Evolutionary conservation across 2,113 vertebrate species (phyloP).

Genomic region (Edolisoma coerulescens): DNA sequence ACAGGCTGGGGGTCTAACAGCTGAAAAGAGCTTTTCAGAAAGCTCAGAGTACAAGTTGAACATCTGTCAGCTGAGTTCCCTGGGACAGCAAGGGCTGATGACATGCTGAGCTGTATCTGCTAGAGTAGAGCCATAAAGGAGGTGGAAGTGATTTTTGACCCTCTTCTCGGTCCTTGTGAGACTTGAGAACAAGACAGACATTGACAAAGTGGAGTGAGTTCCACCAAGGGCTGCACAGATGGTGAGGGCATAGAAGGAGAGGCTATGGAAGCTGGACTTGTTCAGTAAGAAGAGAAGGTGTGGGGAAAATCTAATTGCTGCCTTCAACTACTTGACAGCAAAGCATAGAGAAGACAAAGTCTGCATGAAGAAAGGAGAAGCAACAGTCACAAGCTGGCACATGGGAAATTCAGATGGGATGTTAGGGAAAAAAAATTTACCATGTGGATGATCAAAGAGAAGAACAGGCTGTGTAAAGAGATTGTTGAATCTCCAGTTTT

Average conservation of each 20-base stretch:
- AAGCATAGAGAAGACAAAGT: neutral
- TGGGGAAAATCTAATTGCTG: neutral
- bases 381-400: neutral
- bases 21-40: neutral
- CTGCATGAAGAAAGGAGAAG: neutral
- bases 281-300: neutral
- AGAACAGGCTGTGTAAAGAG: neutral
- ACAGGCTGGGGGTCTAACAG: neutral
- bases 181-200: neutral
- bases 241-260: neutral
- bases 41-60: neutral
- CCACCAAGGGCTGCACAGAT: neutral
- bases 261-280: rapidly evolving
- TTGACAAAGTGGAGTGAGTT: neutral
- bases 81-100: rapidly evolving
- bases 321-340: neutral
- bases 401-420: neutral
- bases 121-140: neutral
- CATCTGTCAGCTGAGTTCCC: neutral
- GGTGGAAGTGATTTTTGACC: neutral
- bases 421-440: neutral
- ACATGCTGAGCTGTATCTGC: neutral
- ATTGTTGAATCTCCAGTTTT: neutral
- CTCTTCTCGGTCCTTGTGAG: neutral
- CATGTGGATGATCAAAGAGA: neutral